Evolutionary conservation across 2,888 invertebrate species (phyloP), one percentile per base, ranked within the genome.

Genomic region (Galerucella calmariensis): DNA sequence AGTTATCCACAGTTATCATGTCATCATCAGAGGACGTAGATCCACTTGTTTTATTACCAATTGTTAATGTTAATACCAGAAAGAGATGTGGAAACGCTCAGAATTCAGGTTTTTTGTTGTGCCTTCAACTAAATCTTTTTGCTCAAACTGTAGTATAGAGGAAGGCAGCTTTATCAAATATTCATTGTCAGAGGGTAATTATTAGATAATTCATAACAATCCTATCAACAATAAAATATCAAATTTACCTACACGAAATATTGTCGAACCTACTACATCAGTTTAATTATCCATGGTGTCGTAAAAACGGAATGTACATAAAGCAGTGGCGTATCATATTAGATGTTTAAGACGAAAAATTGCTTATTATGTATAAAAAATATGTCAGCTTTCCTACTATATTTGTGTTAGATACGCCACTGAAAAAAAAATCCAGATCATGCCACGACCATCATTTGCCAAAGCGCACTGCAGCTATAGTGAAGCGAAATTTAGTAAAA

Each of bases 391-490:
- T 20, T 16, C 10, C 9, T 56, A 16, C 10, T 56, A 9, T 56
- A 20, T 56, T 56, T 56, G 53, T 10, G 56, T 53, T 27, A 48
- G n/a, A 67, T 46, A 67, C 35, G 69, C 68, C 62, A 62, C 58
- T 62, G 63, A n/a, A 63, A 62, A 65, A 53, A 53, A 48, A 66
- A 56, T 59, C 61, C 77, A 79, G 76, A 70, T 82, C 83, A 82
- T 83, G 82, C 82, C 82, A 82, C 81, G 68, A 67, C 79, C 80
- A 79, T 80, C 78, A 61, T 75, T 76, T 74, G 79, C 77, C 77
- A 78, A 79, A 78, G 80, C 79, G 81, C 85, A 84, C 83, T 76
- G 85, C 85, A 83, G 83, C 81, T 75, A 81, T 83, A 84, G 82
- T 79, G 80, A 82, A 81, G 83, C 82, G 78, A 82, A 83, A 82